A percentile compares a stretch with the other conserved stretches of the same genome.
These are phyloP conservation scores for Poeciliopsis infans DNA, from an alignment of 2,797 vertebrate species.

Conservation along the genomic window DNA sequence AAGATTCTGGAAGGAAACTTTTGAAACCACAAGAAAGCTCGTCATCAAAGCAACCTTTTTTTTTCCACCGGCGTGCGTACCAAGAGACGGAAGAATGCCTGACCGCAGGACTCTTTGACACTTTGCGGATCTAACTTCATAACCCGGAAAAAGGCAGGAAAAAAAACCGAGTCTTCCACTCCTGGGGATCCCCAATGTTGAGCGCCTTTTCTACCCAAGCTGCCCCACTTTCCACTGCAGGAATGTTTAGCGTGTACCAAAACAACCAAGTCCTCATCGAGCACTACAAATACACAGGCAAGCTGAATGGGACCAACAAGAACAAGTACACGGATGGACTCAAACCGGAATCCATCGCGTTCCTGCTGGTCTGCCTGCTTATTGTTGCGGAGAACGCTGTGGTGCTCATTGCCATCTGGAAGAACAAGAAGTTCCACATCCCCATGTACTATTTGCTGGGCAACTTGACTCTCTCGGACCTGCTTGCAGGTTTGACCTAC, in stretches of 20 bases:
- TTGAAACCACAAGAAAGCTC: slow-evolving; percentile 59
- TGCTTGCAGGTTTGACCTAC: slow-evolving; percentile 89
- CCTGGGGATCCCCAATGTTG: slow-evolving; percentile 31
- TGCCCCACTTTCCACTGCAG: slow-evolving; percentile 34
- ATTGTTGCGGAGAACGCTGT: slow-evolving; percentile 88
- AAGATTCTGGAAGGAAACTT: slow-evolving; percentile 26
- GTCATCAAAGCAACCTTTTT: slow-evolving; percentile 30
- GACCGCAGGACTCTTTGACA: slow-evolving; percentile 48
- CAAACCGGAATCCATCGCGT: slow-evolving; percentile 80
- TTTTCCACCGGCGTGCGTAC: neutral
- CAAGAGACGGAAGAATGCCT: slow-evolving; percentile 44
- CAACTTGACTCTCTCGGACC: slow-evolving; percentile 89
- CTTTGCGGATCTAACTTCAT: slow-evolving; percentile 44
- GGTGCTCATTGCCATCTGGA: slow-evolving; percentile 88
- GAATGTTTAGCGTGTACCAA: slow-evolving; percentile 79
- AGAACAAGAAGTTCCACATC: slow-evolving; percentile 90
- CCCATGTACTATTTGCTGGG: slow-evolving; percentile 92
- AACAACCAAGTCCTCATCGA: slow-evolving; percentile 78
- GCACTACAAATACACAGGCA: slow-evolving; percentile 91
- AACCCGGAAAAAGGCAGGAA: neutral
- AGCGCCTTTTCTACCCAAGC: slow-evolving; percentile 58
- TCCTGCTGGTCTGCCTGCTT: slow-evolving; percentile 87
- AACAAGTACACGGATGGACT: slow-evolving; percentile 83
- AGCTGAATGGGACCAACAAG: slow-evolving; percentile 78
- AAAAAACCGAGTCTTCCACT: neutral